Conservation (phyloP, 2,888 invertebrate species). For the Macrophya alboannulata region DNA sequence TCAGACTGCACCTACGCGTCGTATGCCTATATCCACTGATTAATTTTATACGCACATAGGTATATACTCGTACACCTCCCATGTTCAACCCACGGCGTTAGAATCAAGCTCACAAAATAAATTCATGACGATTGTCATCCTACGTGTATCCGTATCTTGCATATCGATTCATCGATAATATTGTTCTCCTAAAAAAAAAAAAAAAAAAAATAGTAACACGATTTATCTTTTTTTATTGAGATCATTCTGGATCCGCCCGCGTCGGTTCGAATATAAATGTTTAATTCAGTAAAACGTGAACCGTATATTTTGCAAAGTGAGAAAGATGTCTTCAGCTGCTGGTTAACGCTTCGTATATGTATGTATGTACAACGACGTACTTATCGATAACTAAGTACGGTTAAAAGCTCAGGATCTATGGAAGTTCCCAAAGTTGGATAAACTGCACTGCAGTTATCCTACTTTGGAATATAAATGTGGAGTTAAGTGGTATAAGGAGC, state of each 20-base stretch:
- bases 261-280: neutral
- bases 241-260: neutral
- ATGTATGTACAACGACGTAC: conserved; percentile 1
- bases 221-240: neutral
- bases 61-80: neutral
- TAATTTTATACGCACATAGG: neutral
- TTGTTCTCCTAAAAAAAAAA: neutral
- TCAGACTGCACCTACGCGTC: conserved; percentile 21
- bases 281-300: neutral
- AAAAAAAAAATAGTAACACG: neutral
- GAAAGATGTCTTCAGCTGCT: conserved; percentile 1
- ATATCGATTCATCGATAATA: conserved; percentile 22
- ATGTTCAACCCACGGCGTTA: conserved; percentile 28
- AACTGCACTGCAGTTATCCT: conserved; percentile 46
- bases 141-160: conserved; percentile 24
- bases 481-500: conserved; percentile 18
- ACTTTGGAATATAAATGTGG: conserved; percentile 27
- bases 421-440: conserved; percentile 40
- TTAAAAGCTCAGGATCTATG: conserved; percentile 12
- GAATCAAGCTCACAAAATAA: conserved; percentile 12
- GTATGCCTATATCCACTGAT: neutral
- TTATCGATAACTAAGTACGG: conserved; percentile 31
- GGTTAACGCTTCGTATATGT: conserved; percentile 27
- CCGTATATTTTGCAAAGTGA: neutral
- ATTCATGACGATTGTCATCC: conserved; percentile 32